Conservation (phyloP, 2,113 vertebrate genomes). For the Theristicus caerulescens region DNA sequence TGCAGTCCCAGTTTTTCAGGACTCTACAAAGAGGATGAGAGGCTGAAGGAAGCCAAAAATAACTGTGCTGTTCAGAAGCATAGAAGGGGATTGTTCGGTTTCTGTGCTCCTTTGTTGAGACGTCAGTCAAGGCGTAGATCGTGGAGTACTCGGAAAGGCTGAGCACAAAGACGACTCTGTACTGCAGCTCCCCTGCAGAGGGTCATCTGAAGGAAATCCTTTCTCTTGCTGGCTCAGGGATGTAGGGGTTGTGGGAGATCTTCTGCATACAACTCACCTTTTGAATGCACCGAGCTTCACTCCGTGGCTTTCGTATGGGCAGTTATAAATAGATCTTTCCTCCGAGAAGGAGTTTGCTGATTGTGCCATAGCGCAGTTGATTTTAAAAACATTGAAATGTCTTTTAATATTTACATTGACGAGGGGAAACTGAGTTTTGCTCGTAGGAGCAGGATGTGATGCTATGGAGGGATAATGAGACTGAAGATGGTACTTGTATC, state of each 20-base stretch:
- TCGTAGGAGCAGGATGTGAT: not conserved
- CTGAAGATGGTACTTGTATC: not conserved
- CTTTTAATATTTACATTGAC: fast-evolving
- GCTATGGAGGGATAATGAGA: not conserved
- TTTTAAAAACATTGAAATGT: not conserved
- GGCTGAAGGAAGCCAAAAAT: constrained; percentile 36
- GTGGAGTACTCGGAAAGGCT: not conserved
- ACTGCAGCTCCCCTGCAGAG: constrained; percentile 2
- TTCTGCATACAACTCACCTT: not conserved
- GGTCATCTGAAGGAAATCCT: not conserved
- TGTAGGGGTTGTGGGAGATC: not conserved
- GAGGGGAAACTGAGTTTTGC: not conserved
- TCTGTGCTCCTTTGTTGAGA: not conserved
- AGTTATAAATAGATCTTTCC: not conserved
- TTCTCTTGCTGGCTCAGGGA: not conserved
- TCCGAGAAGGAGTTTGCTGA: not conserved
- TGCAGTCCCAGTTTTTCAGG: constrained; percentile 7
- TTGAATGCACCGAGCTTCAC: not conserved
- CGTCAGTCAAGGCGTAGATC: not conserved
- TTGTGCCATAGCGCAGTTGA: not conserved
- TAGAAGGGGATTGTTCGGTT: not conserved
- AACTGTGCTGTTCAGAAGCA: not conserved
- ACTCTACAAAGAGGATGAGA: constrained; percentile 30
- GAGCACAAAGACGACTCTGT: constrained; percentile 17
- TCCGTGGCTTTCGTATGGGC: not conserved